A percentile compares a stretch with the other conserved stretches of the same genome.
phyloP scores from a whole-genome alignment of 2,797 vertebrate genomes.

The Cirrhinus mrigala region DNA sequence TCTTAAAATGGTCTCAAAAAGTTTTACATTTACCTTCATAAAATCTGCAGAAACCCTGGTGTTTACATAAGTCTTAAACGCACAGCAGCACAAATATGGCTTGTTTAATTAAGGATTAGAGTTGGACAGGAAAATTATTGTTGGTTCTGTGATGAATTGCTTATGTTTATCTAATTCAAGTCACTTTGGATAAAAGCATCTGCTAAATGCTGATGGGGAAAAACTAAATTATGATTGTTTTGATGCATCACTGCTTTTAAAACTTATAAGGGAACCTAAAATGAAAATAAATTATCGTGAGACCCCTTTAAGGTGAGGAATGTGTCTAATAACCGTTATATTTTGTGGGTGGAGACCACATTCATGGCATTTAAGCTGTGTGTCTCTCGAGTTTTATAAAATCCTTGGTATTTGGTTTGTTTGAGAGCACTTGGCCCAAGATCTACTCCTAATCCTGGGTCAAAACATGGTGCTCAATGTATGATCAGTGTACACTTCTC shows the following conservation, averaged over 20 bases:
- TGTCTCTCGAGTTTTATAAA: not conserved
- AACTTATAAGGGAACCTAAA: not conserved
- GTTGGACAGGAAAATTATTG: not conserved
- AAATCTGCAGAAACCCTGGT: not conserved
- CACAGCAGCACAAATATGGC: not conserved
- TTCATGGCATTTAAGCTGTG: not conserved
- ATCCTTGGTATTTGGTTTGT: not conserved
- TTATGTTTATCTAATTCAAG: not conserved
- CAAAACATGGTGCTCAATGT: too few relatives aligned
- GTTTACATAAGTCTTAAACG: not conserved
- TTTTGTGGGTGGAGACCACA: not conserved
- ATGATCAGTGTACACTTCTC: not conserved
- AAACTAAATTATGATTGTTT: not conserved
- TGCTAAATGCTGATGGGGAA: not conserved
- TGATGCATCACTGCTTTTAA: not conserved
- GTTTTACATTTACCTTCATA: not conserved
- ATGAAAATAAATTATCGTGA: not conserved
- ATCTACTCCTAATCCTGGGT: not conserved
- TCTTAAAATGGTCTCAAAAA: not conserved
- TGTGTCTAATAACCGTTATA: not conserved
- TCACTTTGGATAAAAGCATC: not conserved
- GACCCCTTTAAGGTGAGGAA: not conserved
- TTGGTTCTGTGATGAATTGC: not conserved
- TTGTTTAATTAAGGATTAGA: not conserved
- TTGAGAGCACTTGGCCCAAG: not conserved